phyloP scores from a whole-genome alignment of 1,140 invertebrate genomes.

The Gryllus bimaculatus region DNA sequence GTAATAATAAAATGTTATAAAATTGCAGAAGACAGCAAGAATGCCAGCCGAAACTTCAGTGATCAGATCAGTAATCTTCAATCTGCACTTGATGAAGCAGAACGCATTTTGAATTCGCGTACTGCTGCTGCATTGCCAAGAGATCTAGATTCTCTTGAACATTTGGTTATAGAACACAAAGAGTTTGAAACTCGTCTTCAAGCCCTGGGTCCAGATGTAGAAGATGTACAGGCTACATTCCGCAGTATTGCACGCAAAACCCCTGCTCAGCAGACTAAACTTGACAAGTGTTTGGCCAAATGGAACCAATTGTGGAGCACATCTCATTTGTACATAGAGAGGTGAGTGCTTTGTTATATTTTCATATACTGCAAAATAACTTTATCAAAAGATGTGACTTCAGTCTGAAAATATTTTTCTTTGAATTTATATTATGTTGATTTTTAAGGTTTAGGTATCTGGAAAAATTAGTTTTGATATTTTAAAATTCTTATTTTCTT shows the following conservation, averaged over 20 bases:
- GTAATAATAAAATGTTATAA: neutral
- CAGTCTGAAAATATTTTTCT: neutral
- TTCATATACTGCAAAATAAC: neutral
- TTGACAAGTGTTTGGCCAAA: slow-evolving; percentile 77
- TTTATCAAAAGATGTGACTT: slow-evolving; percentile 6
- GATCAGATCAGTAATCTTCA: slow-evolving; percentile 75
- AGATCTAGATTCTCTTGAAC: slow-evolving; percentile 76
- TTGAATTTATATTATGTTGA: neutral
- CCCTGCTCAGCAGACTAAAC: slow-evolving; percentile 77
- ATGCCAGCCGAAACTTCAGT: slow-evolving; percentile 73
- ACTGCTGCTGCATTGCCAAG: slow-evolving; percentile 70
- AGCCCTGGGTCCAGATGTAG: slow-evolving; percentile 65
- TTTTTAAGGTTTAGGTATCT: slow-evolving; percentile 1
- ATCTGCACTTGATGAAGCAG: slow-evolving; percentile 72
- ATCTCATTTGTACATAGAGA: slow-evolving; percentile 79
- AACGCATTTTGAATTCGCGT: slow-evolving; percentile 68
- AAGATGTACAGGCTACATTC: slow-evolving; percentile 73
- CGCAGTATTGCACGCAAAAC: slow-evolving; percentile 75
- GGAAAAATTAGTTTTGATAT: neutral
- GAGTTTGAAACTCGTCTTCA: slow-evolving; percentile 68
- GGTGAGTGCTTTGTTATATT: slow-evolving; percentile 31
- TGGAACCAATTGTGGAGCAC: slow-evolving; percentile 86
- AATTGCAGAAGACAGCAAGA: slow-evolving; percentile 71
- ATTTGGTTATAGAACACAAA: slow-evolving; percentile 79
- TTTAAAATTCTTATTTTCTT: slow-evolving; percentile 24